Evolutionary conservation across 2,888 invertebrate genomes (phyloP).

Genomic region (Amblyjoppa proteus): DNA sequence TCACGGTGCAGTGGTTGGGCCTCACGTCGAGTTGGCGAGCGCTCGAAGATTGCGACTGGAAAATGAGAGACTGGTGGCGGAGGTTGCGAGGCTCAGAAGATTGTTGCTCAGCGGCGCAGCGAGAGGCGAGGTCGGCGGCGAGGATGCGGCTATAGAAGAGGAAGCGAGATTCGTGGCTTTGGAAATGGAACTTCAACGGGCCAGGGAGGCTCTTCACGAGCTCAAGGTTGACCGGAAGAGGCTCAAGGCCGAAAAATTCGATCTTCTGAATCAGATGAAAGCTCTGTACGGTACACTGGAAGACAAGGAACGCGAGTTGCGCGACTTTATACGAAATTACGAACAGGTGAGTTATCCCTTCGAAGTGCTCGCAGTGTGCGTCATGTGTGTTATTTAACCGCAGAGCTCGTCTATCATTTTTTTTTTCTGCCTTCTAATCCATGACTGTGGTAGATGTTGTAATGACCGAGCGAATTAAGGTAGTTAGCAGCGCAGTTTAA

Average conservation of each 20-base stretch:
- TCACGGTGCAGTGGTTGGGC: constrained; percentile 83
- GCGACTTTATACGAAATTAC: constrained; percentile 97
- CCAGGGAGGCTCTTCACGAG: constrained; percentile 93
- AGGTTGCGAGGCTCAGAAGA: constrained; percentile 89
- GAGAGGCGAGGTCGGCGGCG: constrained; percentile 87
- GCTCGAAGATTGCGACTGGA: constrained; percentile 90
- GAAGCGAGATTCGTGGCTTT: constrained; percentile 87
- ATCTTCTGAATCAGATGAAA: constrained; percentile 97
- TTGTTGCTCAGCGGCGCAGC: constrained; percentile 89
- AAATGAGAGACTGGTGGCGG: constrained; percentile 92
- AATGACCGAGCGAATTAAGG: too few species aligned
- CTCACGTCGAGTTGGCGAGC: constrained; percentile 87
- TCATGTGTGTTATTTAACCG: constrained; percentile 14
- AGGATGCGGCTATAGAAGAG: constrained; percentile 85
- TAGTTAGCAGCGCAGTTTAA: too few species aligned
- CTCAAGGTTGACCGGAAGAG: constrained; percentile 96
- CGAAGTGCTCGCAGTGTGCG: background rate
- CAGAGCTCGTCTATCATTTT: too few species aligned
- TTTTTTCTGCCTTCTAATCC: too few species aligned
- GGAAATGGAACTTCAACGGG: constrained; percentile 91
- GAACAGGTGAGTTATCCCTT: constrained; percentile 90
- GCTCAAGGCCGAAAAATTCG: constrained; percentile 96
- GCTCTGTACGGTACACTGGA: constrained; percentile 97
- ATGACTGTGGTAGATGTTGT: too few species aligned
- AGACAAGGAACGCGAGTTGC: constrained; percentile 96